Evolutionary conservation across 2,797 vertebrate genomes (phyloP).

Genomic region (Tympanoctomys barrerae): DNA sequence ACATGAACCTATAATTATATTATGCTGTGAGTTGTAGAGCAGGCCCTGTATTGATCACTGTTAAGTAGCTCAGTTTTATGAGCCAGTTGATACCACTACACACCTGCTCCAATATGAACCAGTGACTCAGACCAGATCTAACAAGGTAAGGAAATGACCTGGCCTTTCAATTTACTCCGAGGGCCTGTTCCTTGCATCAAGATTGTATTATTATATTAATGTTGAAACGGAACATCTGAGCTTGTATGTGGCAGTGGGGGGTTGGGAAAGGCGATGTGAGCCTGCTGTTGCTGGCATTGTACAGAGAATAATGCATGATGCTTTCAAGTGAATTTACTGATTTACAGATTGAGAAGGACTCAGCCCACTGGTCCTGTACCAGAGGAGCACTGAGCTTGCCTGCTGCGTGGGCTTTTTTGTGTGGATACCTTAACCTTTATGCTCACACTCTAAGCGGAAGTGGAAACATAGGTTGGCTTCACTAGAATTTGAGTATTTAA

Average conservation of each 20-base stretch:
- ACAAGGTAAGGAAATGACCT: slow-evolving; percentile 57
- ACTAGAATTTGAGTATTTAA: background rate
- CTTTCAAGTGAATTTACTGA: slow-evolving; percentile 3
- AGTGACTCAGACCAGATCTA: slow-evolving; percentile 75
- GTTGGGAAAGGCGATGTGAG: background rate
- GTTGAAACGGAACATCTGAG: slow-evolving; percentile 30
- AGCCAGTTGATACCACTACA: slow-evolving; percentile 62
- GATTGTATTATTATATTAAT: background rate
- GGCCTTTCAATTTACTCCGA: background rate
- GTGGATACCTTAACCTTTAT: background rate
- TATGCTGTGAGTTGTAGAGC: background rate
- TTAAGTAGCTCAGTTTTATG: background rate
- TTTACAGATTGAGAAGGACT: background rate
- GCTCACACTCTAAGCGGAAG: background rate
- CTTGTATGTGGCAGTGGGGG: background rate
- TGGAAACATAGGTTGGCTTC: background rate
- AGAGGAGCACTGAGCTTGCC: no score
- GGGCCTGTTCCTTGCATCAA: slow-evolving; percentile 48
- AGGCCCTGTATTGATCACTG: background rate
- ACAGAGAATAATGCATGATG: background rate
- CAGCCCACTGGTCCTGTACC: background rate
- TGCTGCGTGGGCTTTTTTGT: background rate
- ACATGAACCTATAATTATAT: slow-evolving; percentile 16
- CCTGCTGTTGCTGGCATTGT: background rate
- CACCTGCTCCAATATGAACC: slow-evolving; percentile 68